Evolutionary conservation across 1,140 invertebrate genomes (phyloP).

Genomic region (Magallana gigas): DNA sequence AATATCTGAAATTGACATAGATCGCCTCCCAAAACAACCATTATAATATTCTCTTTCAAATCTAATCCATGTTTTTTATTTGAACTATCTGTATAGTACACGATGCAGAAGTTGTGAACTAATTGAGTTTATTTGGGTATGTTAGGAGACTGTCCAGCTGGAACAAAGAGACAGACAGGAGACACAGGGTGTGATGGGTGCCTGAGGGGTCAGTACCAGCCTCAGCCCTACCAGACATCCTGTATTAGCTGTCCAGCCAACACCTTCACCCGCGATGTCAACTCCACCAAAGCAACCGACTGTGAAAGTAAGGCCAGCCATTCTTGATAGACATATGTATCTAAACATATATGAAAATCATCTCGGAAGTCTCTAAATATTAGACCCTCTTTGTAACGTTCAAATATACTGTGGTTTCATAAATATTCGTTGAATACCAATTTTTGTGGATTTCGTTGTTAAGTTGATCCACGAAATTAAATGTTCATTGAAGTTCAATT

Average conservation of each 20-base stretch:
- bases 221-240: constrained; percentile 42
- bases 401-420: too few relatives aligned
- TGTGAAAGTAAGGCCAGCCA: constrained; percentile 47
- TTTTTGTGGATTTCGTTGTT: too few relatives aligned
- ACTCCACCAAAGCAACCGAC: constrained; percentile 18
- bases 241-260: constrained; percentile 35
- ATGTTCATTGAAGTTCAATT: too few relatives aligned
- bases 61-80: too few relatives aligned
- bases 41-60: too few relatives aligned
- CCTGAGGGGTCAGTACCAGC: constrained; percentile 56
- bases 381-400: background rate
- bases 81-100: too few relatives aligned
- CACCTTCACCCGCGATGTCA: constrained; percentile 19
- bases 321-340: background rate
- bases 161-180: constrained; percentile 48
- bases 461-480: too few relatives aligned
- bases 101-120: too few relatives aligned
- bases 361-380: background rate
- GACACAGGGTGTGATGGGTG: constrained; percentile 54
- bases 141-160: constrained; percentile 57
- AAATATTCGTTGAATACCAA: too few relatives aligned
- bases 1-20: too few relatives aligned
- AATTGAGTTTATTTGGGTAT: too few relatives aligned
- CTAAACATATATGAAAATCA: background rate
- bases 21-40: too few relatives aligned